A percentile compares a stretch with the other conserved stretches of the same genome.
phyloP scores from a whole-genome alignment of 2,888 invertebrate species.

The Platerodrilus igneus region DNA sequence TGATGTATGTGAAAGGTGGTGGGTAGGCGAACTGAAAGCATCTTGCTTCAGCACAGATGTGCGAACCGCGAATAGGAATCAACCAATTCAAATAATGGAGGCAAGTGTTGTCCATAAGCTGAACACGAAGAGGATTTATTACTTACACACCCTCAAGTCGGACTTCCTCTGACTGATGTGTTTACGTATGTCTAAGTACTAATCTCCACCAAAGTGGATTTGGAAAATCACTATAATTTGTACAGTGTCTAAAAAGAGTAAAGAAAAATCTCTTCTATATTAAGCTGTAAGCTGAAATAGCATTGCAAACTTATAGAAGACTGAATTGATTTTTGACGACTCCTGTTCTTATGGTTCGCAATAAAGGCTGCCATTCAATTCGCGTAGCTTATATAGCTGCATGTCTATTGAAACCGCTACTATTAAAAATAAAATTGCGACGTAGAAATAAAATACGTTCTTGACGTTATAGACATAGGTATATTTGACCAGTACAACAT shows the following conservation, averaged over 20 bases:
- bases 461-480: too few relatives aligned
- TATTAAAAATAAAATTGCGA: too few relatives aligned
- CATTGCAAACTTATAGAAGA: constrained; percentile 15
- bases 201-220: constrained; percentile 9
- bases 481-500: too few relatives aligned
- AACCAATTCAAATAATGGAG: constrained; percentile 29
- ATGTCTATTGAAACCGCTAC: too few relatives aligned
- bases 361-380: too few relatives aligned
- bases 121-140: constrained; percentile 24
- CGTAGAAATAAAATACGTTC: too few relatives aligned
- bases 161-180: constrained; percentile 19
- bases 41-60: constrained; percentile 23
- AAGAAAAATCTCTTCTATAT: too few relatives aligned
- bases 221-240: constrained; percentile 13
- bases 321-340: constrained; percentile 16
- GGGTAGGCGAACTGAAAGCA: constrained; percentile 16
- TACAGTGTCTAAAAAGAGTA: constrained; percentile 7
- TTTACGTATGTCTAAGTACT: constrained; percentile 16
- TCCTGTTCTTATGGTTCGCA: too few relatives aligned
- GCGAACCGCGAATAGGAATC: constrained; percentile 26
- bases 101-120: constrained; percentile 27
- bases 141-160: constrained; percentile 11
- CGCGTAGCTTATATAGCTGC: too few relatives aligned
- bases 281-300: constrained; percentile 13
- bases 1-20: constrained; percentile 24